phyloP scores from a whole-genome alignment of 2,113 vertebrate genomes.

The Meles meles region DNA sequence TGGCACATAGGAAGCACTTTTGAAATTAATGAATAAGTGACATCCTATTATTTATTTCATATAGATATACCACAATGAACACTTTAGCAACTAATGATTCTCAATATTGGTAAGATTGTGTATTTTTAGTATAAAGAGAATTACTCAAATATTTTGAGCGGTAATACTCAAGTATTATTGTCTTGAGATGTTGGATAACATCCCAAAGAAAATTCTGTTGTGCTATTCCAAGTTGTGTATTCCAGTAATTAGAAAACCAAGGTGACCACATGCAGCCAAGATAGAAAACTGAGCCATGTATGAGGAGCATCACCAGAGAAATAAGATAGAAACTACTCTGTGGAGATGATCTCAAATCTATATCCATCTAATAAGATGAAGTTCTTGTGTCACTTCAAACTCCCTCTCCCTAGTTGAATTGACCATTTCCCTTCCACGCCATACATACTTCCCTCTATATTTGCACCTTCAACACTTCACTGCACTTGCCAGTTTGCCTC shows the following conservation, averaged over 20 bases:
- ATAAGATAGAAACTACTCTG: background rate
- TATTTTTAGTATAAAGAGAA: background rate
- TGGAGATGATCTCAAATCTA: background rate
- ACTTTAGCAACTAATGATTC: background rate
- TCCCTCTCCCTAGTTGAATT: background rate
- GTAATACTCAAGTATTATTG: background rate
- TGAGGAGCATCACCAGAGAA: background rate
- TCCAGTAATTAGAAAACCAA: background rate
- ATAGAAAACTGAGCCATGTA: background rate
- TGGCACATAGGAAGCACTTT: background rate
- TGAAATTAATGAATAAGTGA: background rate
- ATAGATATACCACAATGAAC: background rate
- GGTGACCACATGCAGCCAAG: background rate
- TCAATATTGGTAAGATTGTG: background rate
- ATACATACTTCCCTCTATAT: background rate
- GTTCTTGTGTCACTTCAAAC: background rate
- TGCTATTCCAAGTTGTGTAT: background rate
- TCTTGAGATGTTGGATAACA: background rate
- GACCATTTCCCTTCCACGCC: background rate
- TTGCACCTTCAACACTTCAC: background rate
- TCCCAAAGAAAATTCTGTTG: background rate
- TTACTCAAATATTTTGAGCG: background rate
- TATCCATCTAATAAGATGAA: background rate
- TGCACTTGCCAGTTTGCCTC: background rate
- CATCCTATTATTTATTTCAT: background rate